A percentile compares a stretch with the other conserved stretches of the same genome.
Evolutionary conservation across 1,140 invertebrate species (phyloP).

Genomic region (Lepidurus apus): DNA sequence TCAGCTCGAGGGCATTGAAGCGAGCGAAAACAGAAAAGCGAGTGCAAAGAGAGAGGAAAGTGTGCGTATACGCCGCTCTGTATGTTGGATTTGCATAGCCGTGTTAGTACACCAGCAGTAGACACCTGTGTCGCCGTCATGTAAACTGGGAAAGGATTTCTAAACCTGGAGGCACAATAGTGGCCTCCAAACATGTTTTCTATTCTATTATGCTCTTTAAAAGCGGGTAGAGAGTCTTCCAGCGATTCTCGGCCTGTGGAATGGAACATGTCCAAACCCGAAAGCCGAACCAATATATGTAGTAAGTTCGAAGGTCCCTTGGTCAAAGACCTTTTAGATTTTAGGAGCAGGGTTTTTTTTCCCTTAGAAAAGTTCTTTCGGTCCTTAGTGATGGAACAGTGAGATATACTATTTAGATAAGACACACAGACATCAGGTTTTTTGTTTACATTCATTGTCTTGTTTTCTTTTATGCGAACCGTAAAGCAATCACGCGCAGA

Average conservation of each 20-base stretch:
- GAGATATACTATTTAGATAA: too few relatives aligned
- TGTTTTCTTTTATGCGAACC: too few relatives aligned
- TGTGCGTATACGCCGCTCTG: neutral
- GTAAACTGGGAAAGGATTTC: neutral
- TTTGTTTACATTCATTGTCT: too few relatives aligned
- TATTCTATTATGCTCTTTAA: neutral
- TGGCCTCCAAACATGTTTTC: slow-evolving; percentile 16
- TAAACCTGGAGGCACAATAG: neutral
- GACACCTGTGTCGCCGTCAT: slow-evolving; percentile 1
- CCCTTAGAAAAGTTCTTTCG: neutral
- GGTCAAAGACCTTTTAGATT: neutral
- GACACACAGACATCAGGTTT: too few relatives aligned
- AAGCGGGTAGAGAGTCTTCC: neutral
- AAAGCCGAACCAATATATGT: neutral
- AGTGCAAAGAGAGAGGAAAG: neutral
- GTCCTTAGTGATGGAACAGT: neutral
- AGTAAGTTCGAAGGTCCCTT: neutral
- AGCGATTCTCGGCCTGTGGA: neutral
- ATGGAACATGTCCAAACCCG: neutral
- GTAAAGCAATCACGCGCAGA: too few relatives aligned
- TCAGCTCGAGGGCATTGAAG: neutral
- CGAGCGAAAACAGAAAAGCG: neutral
- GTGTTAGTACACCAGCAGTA: neutral
- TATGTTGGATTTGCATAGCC: neutral
- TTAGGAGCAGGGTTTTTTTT: neutral